These are phyloP conservation scores for Tragelaphus imberbis DNA, from an alignment of 2,113 vertebrate genomes.

Conservation along the genomic window DNA sequence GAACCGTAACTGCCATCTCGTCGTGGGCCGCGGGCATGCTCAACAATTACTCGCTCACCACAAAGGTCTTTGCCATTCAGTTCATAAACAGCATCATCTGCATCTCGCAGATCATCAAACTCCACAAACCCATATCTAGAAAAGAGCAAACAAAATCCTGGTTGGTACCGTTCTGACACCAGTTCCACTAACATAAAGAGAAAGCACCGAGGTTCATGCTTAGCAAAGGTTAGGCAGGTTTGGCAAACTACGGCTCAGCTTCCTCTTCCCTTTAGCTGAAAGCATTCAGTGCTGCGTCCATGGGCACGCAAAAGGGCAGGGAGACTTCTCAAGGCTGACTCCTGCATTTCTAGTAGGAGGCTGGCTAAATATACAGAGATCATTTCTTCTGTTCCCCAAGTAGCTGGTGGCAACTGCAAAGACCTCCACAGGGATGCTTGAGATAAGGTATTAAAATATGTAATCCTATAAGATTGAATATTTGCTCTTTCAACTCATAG, in stretches of 20 bases:
- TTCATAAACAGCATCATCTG: conserved; percentile 96
- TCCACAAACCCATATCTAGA: conserved; percentile 96
- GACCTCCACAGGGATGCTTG: conserved; percentile 2
- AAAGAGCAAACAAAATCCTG: conserved; percentile 51
- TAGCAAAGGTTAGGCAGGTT: conserved; percentile 61
- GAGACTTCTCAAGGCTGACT: not conserved
- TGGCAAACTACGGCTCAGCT: conserved; percentile 52
- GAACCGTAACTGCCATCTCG: conserved; percentile 91
- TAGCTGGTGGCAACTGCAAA: conserved; percentile 26
- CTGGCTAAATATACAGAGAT: not conserved
- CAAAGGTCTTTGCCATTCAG: conserved; percentile 97
- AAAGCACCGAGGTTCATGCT: conserved; percentile 69
- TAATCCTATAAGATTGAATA: not conserved
- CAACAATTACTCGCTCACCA: conserved; percentile 90
- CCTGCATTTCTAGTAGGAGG: conserved; percentile 31
- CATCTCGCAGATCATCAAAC: conserved; percentile 95
- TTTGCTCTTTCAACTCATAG: conserved; percentile 4
- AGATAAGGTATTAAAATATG: not conserved
- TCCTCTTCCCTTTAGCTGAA: conserved; percentile 30
- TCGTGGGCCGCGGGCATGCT: conserved; percentile 87
- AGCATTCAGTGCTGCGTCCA: conserved; percentile 37
- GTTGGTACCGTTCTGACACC: not conserved
- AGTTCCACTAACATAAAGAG: conserved; percentile 47
- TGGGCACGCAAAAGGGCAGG: not conserved
- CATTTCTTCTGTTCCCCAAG: not conserved